Evolutionary conservation across 2,113 vertebrate species (phyloP).

Genomic region (Odocoileus virginianus): DNA sequence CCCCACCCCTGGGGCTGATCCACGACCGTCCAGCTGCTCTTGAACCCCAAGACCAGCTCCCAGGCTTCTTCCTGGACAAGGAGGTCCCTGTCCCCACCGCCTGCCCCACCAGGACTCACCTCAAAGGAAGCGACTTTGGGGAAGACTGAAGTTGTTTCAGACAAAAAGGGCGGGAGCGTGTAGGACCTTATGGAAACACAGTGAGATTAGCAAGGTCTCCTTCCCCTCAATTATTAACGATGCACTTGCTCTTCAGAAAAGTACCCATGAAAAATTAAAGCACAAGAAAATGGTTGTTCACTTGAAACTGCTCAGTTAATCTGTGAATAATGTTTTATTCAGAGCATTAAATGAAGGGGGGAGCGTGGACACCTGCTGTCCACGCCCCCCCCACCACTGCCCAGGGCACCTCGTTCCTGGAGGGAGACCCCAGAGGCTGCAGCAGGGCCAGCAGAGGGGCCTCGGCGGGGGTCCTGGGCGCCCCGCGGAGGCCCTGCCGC

Average conservation of each 20-base stretch:
- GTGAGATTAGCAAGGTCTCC: conserved; percentile 76
- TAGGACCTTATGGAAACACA: conserved; percentile 78
- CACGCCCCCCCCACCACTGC: conserved; percentile 18
- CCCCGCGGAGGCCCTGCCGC: not conserved
- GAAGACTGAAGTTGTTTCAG: conserved; percentile 60
- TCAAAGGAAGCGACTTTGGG: not conserved
- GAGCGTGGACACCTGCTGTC: conserved; percentile 71
- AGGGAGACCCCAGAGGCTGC: not conserved
- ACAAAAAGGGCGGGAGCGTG: conserved; percentile 64
- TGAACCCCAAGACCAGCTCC: not conserved
- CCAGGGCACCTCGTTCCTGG: conserved; percentile 32
- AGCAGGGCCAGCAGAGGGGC: not conserved
- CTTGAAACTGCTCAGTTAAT: conserved; percentile 81
- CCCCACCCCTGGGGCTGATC: not conserved
- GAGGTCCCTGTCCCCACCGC: not conserved
- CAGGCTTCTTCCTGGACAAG: not conserved
- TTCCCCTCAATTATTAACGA: conserved; percentile 81
- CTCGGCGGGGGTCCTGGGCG: not conserved
- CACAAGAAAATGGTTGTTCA: conserved; percentile 79
- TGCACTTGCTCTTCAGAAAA: conserved; percentile 82
- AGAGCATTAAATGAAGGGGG: conserved; percentile 76
- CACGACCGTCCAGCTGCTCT: not conserved
- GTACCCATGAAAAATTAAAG: conserved; percentile 83
- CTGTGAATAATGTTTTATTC: conserved; percentile 84
- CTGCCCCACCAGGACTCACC: not conserved